phyloP scores from a whole-genome alignment of 2,888 invertebrate genomes.

The Helobdella robusta region DNA sequence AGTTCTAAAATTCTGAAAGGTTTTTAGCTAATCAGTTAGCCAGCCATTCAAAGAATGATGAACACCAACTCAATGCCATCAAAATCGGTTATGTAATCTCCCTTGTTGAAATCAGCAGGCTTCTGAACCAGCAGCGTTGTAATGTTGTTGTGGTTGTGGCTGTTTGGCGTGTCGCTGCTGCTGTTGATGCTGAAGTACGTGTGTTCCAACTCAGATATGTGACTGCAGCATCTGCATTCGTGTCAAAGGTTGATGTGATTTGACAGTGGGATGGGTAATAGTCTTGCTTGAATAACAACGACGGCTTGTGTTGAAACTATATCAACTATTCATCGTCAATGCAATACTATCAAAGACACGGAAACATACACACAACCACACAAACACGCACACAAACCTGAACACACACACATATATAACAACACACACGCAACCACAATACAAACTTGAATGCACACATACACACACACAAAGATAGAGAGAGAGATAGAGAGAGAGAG shows the following conservation, averaged over 20 bases:
- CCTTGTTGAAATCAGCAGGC: neutral
- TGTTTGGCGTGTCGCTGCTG: neutral
- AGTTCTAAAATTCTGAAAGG: neutral
- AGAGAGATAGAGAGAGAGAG: no score
- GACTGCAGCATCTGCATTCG: conserved; percentile 66
- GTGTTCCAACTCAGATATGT: conserved; percentile 82
- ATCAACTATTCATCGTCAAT: no score
- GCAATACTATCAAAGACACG: no score
- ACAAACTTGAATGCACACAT: no score
- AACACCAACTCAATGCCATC: conserved; percentile 16
- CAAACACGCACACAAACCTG: no score
- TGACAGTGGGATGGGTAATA: no score
- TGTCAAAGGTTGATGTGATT: neutral
- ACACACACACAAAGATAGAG: no score
- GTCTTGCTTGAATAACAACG: no score
- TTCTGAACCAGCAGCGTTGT: neutral
- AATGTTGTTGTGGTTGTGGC: neutral
- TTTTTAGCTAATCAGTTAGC: neutral
- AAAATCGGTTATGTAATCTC: neutral
- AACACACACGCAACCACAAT: no score
- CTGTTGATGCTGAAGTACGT: conserved; percentile 64
- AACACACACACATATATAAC: no score
- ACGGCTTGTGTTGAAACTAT: no score
- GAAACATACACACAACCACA: no score
- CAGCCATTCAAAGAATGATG: neutral